A percentile compares a stretch with the other conserved stretches of the same genome.
phyloP scores from a whole-genome alignment of 2,113 vertebrate genomes.

The Condylura cristata region DNA sequence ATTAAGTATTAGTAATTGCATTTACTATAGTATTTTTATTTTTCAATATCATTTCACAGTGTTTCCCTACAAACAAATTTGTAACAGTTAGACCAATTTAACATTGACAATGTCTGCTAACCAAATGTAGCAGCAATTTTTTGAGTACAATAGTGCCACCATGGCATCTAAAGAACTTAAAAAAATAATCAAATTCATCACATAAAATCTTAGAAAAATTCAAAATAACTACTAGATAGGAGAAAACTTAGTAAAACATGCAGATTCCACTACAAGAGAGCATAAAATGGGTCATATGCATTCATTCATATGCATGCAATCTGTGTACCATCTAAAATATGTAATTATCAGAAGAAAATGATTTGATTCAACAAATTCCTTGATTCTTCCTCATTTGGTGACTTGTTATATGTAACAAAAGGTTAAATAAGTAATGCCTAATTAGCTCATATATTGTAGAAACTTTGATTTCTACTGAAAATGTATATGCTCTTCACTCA shows the following conservation, averaged over 20 bases:
- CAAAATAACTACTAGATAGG: not conserved
- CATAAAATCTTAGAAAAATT: not conserved
- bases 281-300: not conserved
- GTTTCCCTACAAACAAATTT: too few species aligned
- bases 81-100: not conserved
- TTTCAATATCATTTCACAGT: not conserved
- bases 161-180: not conserved
- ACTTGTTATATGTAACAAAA: constrained; percentile 60
- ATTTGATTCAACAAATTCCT: constrained; percentile 61
- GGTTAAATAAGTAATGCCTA: constrained; percentile 36
- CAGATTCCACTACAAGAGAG: constrained; percentile 37
- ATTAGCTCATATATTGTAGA: constrained; percentile 1
- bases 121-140: not conserved
- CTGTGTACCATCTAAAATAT: constrained; percentile 9
- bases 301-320: constrained; percentile 72
- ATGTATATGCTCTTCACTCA: not conserved
- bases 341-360: constrained; percentile 65
- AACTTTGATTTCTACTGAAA: not conserved
- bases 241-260: constrained; percentile 32
- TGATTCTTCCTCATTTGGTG: constrained; percentile 56
- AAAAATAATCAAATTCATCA: not conserved
- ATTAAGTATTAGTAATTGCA: not conserved
- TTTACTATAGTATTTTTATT: constrained; percentile 16
- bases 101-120: not conserved
- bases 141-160: not conserved